phyloP scores from a whole-genome alignment of 2,797 vertebrate species.

The Chaenodraco wilsoni region DNA sequence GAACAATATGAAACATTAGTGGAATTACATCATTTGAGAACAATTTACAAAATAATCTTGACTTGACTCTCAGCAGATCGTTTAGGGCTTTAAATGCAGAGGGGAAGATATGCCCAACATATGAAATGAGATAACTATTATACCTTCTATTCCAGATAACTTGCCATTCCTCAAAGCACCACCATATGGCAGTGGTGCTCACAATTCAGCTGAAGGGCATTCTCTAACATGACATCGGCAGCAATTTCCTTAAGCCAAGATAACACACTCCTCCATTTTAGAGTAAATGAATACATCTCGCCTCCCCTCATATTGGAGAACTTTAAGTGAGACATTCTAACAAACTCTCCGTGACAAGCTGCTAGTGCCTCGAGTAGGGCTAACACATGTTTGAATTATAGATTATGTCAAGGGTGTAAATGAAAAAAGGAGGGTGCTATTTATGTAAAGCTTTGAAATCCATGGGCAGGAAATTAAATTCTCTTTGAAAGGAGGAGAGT shows the following conservation, averaged over 20 bases:
- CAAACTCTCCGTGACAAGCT: conserved; percentile 71
- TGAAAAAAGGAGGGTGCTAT: conserved; percentile 62
- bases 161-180: conserved; percentile 40
- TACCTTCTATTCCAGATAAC: not conserved
- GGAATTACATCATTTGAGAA: not conserved
- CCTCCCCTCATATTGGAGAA: conserved; percentile 48
- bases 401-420: conserved; percentile 78
- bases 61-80: not conserved
- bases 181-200: conserved; percentile 59
- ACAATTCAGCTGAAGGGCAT: conserved; percentile 36
- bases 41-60: not conserved
- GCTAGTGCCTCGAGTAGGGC: conserved; percentile 51
- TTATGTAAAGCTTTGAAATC: conserved; percentile 80
- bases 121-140: not conserved
- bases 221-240: conserved; percentile 47
- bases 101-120: not conserved
- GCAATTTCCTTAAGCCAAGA: conserved; percentile 67
- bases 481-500: conserved; percentile 68
- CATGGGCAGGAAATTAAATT: conserved; percentile 80
- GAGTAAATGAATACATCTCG: conserved; percentile 62
- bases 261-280: conserved; percentile 58
- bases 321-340: conserved; percentile 71
- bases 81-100: not conserved
- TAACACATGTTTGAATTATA: conserved; percentile 78
- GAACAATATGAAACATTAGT: conserved; percentile 4